Conservation (phyloP, 2,888 invertebrate genomes). For the Scaptomyza flava region DNA sequence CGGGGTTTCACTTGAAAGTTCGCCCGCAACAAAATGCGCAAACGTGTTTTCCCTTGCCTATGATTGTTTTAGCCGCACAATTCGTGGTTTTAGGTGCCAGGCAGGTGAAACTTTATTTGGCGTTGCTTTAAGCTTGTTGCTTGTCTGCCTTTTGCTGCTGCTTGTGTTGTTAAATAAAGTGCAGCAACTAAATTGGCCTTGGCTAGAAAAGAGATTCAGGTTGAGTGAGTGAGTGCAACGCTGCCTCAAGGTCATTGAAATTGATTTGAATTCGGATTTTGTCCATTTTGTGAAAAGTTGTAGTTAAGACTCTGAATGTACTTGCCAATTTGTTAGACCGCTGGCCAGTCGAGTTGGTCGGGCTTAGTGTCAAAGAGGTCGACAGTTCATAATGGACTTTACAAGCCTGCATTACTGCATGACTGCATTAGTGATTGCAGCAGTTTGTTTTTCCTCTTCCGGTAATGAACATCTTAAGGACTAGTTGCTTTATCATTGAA, state of each 20-base stretch:
- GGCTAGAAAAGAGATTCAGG: constrained; percentile 13
- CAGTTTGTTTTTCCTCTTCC: constrained; percentile 21
- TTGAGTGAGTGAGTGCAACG: constrained; percentile 53
- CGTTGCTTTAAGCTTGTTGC: constrained; percentile 36
- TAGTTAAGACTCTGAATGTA: constrained; percentile 7
- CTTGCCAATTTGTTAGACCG: constrained; percentile 38
- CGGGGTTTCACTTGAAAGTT: constrained; percentile 65
- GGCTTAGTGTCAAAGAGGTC: constrained; percentile 39
- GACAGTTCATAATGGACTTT: constrained; percentile 12
- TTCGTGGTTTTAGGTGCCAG: constrained; percentile 51
- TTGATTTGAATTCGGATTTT: constrained; percentile 48
- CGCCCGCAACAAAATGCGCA: constrained; percentile 53
- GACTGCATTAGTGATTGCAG: background rate
- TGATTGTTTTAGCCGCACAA: constrained; percentile 48
- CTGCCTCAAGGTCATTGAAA: constrained; percentile 77
- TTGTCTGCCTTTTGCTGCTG: constrained; percentile 24
- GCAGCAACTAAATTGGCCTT: constrained; percentile 38
- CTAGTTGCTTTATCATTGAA: constrained; percentile 23
- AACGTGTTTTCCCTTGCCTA: constrained; percentile 59
- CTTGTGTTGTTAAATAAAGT: constrained; percentile 59
- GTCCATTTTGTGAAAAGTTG: constrained; percentile 26
- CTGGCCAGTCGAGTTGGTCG: constrained; percentile 2
- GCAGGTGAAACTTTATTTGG: constrained; percentile 68
- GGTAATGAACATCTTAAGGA: constrained; percentile 11
- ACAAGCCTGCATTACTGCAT: background rate